A percentile compares a stretch with the other conserved stretches of the same genome.
phyloP scores from a whole-genome alignment of 2,797 vertebrate species.

The Labroides dimidiatus region DNA sequence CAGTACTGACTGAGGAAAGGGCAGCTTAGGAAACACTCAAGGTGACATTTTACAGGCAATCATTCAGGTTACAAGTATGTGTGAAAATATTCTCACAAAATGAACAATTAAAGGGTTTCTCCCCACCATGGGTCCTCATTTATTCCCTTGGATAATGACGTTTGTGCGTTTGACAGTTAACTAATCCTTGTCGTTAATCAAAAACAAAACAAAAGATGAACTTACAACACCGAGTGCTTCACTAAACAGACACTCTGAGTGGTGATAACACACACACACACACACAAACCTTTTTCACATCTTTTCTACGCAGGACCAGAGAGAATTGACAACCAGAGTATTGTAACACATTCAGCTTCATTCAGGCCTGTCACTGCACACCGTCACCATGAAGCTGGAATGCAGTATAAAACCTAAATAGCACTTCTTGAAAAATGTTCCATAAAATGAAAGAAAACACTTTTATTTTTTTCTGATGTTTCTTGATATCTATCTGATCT shows the following conservation, averaged over 20 bases:
- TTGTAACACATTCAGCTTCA: conserved; percentile 1
- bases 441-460: background rate
- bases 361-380: conserved; percentile 11
- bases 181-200: background rate
- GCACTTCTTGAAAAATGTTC: conserved; percentile 8
- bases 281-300: no score
- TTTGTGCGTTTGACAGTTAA: background rate
- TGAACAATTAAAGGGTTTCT: no score
- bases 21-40: conserved; percentile 27
- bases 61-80: no score
- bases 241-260: background rate
- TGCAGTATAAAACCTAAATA: no score
- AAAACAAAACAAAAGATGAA: background rate
- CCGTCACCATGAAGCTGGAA: background rate
- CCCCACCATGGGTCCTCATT: no score
- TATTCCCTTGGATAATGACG: no score
- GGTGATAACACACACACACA: no score
- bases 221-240: background rate
- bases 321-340: conserved; percentile 15
- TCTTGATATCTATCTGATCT: conserved; percentile 29
- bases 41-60: background rate
- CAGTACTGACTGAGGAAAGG: conserved; percentile 9
- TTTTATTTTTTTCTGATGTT: conserved; percentile 17
- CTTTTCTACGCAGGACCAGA: no score
- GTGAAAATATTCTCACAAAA: no score